Percentiles rank a stretch among this genome's conserved stretches.
phyloP scores from a whole-genome alignment of 1,140 invertebrate species.

The Cherax destructor region DNA sequence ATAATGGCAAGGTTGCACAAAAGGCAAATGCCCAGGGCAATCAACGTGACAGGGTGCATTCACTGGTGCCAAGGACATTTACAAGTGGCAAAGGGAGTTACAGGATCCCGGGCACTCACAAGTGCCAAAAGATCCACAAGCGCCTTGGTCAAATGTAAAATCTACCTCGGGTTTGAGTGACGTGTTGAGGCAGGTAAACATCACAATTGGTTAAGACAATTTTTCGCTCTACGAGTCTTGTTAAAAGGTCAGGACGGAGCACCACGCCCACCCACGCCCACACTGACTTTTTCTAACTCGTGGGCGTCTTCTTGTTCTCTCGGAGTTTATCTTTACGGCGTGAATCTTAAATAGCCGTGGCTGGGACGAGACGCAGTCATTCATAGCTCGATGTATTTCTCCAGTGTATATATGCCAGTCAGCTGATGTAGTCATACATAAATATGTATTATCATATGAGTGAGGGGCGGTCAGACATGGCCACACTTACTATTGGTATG shows the following conservation, averaged over 20 bases:
- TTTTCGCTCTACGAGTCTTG: constrained; percentile 9
- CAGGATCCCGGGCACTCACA: too few species aligned
- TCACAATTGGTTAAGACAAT: constrained; percentile 10
- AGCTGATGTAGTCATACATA: background rate
- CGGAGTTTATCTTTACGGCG: background rate
- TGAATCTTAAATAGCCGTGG: constrained; percentile 12
- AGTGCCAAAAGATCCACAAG: too few species aligned
- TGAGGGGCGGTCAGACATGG: background rate
- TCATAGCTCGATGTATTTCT: background rate
- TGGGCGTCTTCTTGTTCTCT: constrained; percentile 6
- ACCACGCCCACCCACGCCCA: background rate
- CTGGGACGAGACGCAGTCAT: background rate
- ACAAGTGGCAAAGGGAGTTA: too few species aligned
- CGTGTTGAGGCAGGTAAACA: background rate
- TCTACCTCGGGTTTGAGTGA: too few species aligned
- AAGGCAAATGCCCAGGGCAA: too few species aligned
- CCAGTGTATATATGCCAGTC: too few species aligned
- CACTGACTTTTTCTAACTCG: constrained; percentile 9
- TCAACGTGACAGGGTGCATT: too few species aligned
- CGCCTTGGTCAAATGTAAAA: too few species aligned
- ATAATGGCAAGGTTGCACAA: too few species aligned
- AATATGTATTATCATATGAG: background rate
- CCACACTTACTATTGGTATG: background rate
- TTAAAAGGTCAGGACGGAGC: constrained; percentile 10
- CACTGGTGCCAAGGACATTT: too few species aligned